Evolutionary conservation across 2,113 vertebrate species (phyloP).

Genomic region (Sander lucioperca): DNA sequence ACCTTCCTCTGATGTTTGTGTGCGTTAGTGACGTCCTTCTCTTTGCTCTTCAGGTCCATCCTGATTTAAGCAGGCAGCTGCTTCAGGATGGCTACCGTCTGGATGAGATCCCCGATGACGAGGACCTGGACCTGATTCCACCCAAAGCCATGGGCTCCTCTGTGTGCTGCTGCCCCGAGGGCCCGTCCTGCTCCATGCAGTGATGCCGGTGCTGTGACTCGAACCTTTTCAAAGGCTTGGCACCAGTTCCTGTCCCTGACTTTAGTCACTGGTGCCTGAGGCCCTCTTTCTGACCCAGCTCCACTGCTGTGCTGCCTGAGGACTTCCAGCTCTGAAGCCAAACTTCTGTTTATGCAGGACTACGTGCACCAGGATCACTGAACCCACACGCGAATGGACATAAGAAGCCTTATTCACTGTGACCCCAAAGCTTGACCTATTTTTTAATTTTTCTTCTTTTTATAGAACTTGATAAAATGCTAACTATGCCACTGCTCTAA

Average conservation of each 20-base stretch:
- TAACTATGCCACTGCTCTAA: conserved; percentile 34
- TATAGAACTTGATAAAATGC: conserved; percentile 45
- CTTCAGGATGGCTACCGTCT: conserved; percentile 95
- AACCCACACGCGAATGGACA: conserved; percentile 26
- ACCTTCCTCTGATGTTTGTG: background rate
- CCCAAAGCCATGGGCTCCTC: conserved; percentile 91
- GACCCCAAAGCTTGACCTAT: conserved; percentile 70
- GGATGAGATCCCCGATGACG: conserved; percentile 96
- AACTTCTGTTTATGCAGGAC: conserved; percentile 34
- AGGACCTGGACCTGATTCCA: conserved; percentile 96
- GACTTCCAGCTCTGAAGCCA: conserved; percentile 58
- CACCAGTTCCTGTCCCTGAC: conserved; percentile 29
- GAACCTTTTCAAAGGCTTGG: conserved; percentile 11
- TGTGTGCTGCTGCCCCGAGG: conserved; percentile 87
- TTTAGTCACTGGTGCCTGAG: conserved; percentile 33
- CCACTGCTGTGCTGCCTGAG: conserved; percentile 49
- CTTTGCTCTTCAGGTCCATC: conserved; percentile 88
- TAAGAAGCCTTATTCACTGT: conserved; percentile 79
- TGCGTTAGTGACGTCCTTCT: background rate
- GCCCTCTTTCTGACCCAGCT: conserved; percentile 45
- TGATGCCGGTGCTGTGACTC: conserved; percentile 72
- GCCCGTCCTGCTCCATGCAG: conserved; percentile 88
- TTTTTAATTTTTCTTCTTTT: conserved; percentile 51
- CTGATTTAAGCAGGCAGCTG: conserved; percentile 93
- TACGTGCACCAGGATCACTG: conserved; percentile 8